phyloP scores from a whole-genome alignment of 1,140 invertebrate species.

The Drosophila elegans region DNA sequence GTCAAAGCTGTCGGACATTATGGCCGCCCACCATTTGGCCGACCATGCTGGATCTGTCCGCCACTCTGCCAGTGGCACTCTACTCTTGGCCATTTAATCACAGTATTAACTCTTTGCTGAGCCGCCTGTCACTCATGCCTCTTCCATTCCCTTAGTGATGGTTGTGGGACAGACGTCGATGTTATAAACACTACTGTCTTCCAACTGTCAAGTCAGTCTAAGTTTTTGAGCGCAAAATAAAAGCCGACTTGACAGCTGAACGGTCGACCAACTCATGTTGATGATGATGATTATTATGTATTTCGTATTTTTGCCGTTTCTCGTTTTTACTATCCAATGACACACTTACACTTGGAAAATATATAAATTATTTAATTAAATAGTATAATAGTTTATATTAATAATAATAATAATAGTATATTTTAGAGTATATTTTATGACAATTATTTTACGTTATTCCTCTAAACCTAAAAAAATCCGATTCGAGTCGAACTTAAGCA shows the following conservation, averaged over 20 bases:
- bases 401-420: no score
- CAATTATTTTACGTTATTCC: no score
- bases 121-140: constrained; percentile 82
- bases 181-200: constrained; percentile 83
- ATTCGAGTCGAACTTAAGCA: neutral
- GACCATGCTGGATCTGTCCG: constrained; percentile 35
- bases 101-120: constrained; percentile 84
- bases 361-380: no score
- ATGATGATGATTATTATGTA: constrained; percentile 80
- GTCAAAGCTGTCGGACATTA: constrained; percentile 63
- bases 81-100: constrained; percentile 78
- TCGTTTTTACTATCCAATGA: constrained; percentile 49
- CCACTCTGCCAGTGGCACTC: constrained; percentile 71
- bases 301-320: constrained; percentile 63
- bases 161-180: constrained; percentile 49
- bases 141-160: constrained; percentile 15
- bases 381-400: no score
- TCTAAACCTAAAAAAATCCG: no score
- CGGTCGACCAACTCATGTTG: constrained; percentile 55
- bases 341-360: constrained; percentile 25
- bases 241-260: constrained; percentile 81
- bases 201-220: constrained; percentile 81
- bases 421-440: no score
- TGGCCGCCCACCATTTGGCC: constrained; percentile 66
- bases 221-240: constrained; percentile 82